Conservation (phyloP, 2,113 vertebrate genomes). For the Hiodon tergisus region DNA sequence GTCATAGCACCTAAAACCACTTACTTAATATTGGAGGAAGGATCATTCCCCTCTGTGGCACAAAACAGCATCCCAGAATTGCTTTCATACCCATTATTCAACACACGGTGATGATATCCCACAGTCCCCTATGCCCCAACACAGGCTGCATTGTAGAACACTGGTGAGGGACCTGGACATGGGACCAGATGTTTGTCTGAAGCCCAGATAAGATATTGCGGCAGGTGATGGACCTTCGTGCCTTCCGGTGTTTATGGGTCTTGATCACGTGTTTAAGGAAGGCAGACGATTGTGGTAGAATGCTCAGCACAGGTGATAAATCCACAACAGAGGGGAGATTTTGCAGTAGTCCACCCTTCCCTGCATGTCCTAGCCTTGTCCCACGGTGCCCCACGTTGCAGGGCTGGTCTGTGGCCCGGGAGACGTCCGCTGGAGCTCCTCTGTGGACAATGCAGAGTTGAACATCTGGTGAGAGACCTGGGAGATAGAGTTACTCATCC, state of each 20-base stretch:
- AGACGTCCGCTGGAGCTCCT: background rate
- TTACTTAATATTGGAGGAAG: no score
- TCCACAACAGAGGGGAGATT: no score
- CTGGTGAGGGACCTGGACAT: background rate
- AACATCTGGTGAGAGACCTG: slow-evolving; percentile 48
- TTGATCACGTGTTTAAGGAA: no score
- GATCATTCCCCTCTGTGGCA: no score
- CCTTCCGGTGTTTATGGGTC: background rate
- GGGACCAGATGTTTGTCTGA: background rate
- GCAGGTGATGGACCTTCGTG: background rate
- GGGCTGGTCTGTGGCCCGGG: background rate
- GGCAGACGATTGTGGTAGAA: no score
- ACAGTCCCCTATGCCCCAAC: background rate
- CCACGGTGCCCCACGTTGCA: background rate
- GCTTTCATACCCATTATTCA: no score
- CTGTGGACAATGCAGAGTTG: slow-evolving; percentile 41
- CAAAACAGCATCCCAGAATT: no score
- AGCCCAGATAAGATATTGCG: background rate
- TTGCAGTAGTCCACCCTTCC: no score
- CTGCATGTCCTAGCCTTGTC: no score
- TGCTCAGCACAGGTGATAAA: no score
- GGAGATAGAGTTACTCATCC: slow-evolving; percentile 44
- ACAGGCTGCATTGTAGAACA: background rate
- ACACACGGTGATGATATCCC: no score
- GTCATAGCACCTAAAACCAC: no score